Percentiles rank a stretch among this genome's conserved stretches.
These are phyloP conservation scores for Lamellibrachia columna DNA, from an alignment of 2,888 invertebrate species.

Conservation along the genomic window DNA sequence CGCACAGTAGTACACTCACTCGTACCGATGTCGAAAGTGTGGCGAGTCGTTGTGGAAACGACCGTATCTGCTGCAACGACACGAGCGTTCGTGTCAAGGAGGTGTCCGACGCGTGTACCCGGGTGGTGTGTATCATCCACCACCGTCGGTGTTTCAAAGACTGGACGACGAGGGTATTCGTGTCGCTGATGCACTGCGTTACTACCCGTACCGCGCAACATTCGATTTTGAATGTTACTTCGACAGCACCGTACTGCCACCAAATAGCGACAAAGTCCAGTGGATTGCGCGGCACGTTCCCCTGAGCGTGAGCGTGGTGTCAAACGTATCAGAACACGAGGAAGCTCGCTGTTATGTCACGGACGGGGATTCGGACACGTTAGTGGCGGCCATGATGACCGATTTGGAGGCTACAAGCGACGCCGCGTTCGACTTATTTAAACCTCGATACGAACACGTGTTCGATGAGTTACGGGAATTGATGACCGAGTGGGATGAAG, in stretches of 20 bases:
- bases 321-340: not conserved
- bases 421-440: no score
- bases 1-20: not conserved
- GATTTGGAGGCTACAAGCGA: no score
- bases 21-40: not conserved
- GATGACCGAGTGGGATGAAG: not conserved
- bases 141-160: not conserved
- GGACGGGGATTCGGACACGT: no score
- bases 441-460: no score
- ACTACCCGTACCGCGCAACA: not conserved
- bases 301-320: not conserved
- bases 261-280: not conserved
- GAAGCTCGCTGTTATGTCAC: not conserved
- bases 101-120: not conserved
- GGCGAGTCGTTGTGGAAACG: not conserved
- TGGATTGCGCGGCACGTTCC: not conserved
- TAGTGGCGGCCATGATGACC: no score
- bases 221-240: not conserved
- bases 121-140: not conserved
- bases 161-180: not conserved
- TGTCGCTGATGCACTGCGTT: not conserved
- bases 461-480: not conserved
- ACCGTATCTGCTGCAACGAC: not conserved
- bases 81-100: not conserved
- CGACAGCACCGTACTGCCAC: not conserved